These are phyloP conservation scores for Xenopus borealis DNA, from an alignment of 2,113 vertebrate species.

Conservation along the genomic window DNA sequence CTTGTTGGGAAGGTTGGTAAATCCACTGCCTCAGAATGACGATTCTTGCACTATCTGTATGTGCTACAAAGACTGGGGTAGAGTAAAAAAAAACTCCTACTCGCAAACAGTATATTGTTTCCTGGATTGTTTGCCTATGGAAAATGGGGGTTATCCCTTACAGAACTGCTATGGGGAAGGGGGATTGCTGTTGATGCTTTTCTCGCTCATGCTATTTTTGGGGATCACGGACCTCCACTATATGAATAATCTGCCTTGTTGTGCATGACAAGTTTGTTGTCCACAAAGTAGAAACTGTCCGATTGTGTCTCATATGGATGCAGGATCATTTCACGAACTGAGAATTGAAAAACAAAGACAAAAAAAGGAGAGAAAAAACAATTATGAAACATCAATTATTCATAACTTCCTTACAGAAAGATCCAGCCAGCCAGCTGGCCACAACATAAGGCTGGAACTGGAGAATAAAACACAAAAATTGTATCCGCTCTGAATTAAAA, in stretches of 20 bases:
- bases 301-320: constrained; percentile 95
- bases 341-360: constrained; percentile 15
- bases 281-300: constrained; percentile 99
- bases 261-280: constrained; percentile 98
- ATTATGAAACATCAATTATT: no score
- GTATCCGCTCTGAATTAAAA: no score
- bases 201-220: neutral
- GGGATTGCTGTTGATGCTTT: neutral
- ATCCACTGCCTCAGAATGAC: constrained; percentile 8
- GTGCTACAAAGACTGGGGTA: constrained; percentile 49
- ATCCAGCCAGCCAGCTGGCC: no score
- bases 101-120: constrained; percentile 52
- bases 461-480: no score
- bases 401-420: no score
- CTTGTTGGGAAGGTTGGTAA: constrained; percentile 4
- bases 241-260: constrained; percentile 99
- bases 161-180: constrained; percentile 44
- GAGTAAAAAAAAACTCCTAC: constrained; percentile 57
- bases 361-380: no score
- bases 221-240: constrained; percentile 80
- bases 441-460: no score
- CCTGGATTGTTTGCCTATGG: constrained; percentile 44
- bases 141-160: constrained; percentile 54
- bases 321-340: constrained; percentile 94
- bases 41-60: constrained; percentile 37